Evolutionary conservation across 1,140 invertebrate species (phyloP).

Genomic region (Lepidostoma basale): DNA sequence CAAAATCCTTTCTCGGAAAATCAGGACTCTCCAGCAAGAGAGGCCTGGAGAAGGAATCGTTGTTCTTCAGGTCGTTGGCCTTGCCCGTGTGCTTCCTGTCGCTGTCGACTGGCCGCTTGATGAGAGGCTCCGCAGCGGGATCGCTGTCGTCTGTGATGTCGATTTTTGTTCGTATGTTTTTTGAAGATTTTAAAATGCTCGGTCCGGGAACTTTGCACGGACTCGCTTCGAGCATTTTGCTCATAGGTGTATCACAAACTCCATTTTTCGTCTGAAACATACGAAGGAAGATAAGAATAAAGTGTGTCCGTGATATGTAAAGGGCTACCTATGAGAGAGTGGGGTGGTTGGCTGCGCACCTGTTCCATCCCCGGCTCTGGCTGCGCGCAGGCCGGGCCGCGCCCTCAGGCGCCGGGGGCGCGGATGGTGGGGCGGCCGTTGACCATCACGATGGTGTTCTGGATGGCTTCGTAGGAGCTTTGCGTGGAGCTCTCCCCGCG

Average conservation of each 20-base stretch:
- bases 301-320: background rate
- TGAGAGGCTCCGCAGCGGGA: constrained; percentile 55
- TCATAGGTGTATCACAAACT: constrained; percentile 52
- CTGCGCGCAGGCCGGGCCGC: constrained; percentile 50
- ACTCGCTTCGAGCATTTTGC: constrained; percentile 53
- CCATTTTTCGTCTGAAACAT: constrained; percentile 40
- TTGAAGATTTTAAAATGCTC: constrained; percentile 54
- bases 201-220: constrained; percentile 52
- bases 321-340: background rate
- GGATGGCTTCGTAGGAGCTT: constrained; percentile 56
- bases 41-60: constrained; percentile 24
- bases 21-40: constrained; percentile 34
- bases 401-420: constrained; percentile 55
- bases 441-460: constrained; percentile 64
- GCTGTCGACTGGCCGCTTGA: constrained; percentile 50
- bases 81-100: constrained; percentile 32
- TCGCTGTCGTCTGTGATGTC: constrained; percentile 56
- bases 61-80: constrained; percentile 20
- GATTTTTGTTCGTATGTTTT: constrained; percentile 55
- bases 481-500: constrained; percentile 47
- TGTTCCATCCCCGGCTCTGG: constrained; percentile 41
- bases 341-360: background rate
- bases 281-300: background rate
- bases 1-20: constrained; percentile 23
- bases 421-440: constrained; percentile 65